Evolutionary conservation across 2,888 invertebrate genomes (phyloP).

Genomic region (Aleiodes leptofemur): DNA sequence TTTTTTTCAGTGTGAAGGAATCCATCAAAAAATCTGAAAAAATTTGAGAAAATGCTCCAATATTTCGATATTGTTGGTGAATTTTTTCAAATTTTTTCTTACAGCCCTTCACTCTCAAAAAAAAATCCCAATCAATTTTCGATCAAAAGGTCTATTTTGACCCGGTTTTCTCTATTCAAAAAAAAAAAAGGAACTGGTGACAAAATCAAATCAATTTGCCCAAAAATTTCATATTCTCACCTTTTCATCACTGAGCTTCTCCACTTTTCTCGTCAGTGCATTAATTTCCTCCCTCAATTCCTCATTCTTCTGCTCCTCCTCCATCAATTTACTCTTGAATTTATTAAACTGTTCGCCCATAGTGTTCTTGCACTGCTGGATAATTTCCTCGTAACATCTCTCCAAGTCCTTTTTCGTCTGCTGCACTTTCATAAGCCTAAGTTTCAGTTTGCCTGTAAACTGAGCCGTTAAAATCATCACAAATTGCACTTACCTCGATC

Average conservation of each 20-base stretch:
- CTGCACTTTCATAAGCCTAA: constrained; percentile 61
- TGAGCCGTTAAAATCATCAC: not conserved
- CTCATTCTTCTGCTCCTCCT: constrained; percentile 56
- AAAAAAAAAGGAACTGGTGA: too few relatives aligned
- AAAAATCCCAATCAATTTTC: too few relatives aligned
- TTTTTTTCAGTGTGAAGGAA: too few relatives aligned
- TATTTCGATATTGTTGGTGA: too few relatives aligned
- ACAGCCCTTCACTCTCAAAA: too few relatives aligned
- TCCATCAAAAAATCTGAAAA: too few relatives aligned
- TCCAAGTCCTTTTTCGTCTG: constrained; percentile 58
- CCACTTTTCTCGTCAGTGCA: constrained; percentile 59
- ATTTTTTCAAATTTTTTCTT: too few relatives aligned
- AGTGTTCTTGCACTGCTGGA: constrained; percentile 59
- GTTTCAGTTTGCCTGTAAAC: constrained; percentile 18
- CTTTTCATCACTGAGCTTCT: constrained; percentile 60
- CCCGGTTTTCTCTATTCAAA: too few relatives aligned
- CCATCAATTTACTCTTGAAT: constrained; percentile 58
- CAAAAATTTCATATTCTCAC: constrained; percentile 51
- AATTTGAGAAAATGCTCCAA: too few relatives aligned
- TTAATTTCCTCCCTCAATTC: constrained; percentile 57
- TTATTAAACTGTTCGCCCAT: constrained; percentile 56
- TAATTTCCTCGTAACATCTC: constrained; percentile 56
- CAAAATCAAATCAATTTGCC: too few relatives aligned
- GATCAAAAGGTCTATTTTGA: too few relatives aligned
- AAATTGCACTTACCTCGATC: constrained; percentile 31